Percentiles rank a stretch among this genome's conserved stretches.
phyloP scores from a whole-genome alignment of 2,113 vertebrate genomes.

The Lasiurus borealis region DNA sequence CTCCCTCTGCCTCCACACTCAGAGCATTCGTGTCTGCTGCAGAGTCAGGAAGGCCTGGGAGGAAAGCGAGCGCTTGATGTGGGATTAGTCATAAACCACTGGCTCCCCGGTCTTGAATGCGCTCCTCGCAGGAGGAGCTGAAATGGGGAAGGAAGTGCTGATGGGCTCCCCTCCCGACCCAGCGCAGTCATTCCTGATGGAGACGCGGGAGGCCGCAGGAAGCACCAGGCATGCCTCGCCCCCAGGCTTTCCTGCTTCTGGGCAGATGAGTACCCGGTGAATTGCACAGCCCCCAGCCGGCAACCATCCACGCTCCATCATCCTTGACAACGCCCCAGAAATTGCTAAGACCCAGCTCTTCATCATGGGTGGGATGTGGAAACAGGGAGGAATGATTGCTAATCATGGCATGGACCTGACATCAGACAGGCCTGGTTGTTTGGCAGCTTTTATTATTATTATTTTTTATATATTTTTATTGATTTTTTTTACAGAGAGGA shows the following conservation, averaged over 20 bases:
- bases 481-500: too few species aligned
- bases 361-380: neutral
- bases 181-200: slow-evolving; percentile 45
- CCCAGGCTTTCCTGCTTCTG: neutral
- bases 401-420: neutral
- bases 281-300: slow-evolving; percentile 59
- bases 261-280: slow-evolving; percentile 9
- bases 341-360: slow-evolving; percentile 46
- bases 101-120: slow-evolving; percentile 61
- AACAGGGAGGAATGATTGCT: neutral
- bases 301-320: neutral
- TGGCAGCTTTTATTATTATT: neutral
- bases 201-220: slow-evolving; percentile 6
- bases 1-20: slow-evolving; percentile 26
- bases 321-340: slow-evolving; percentile 46
- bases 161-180: slow-evolving; percentile 21
- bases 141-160: slow-evolving; percentile 45
- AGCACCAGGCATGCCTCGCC: neutral
- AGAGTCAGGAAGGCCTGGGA: slow-evolving; percentile 28
- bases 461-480: too few species aligned
- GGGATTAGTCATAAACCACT: slow-evolving; percentile 74
- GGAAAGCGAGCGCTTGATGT: slow-evolving; percentile 67
- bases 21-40: slow-evolving; percentile 23
- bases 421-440: neutral
- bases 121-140: slow-evolving; percentile 47